Percentiles rank a stretch among this genome's conserved stretches.
phyloP scores from a whole-genome alignment of 2,888 invertebrate species.

The Nomada flava region DNA sequence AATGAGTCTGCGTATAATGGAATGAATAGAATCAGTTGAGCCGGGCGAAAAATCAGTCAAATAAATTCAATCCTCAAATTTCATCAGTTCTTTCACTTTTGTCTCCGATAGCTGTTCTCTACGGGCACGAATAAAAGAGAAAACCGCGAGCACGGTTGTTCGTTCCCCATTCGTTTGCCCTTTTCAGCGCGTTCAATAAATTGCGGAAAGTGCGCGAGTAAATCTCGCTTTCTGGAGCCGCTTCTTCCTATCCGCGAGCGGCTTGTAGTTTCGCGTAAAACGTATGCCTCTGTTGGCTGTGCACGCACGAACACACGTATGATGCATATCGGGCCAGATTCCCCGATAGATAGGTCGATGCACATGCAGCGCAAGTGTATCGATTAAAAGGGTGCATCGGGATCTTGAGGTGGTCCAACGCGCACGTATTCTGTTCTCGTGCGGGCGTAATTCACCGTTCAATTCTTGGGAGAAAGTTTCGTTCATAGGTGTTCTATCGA shows the following conservation, averaged over 20 bases:
- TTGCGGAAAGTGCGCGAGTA: constrained; percentile 27
- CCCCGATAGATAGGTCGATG: constrained; percentile 39
- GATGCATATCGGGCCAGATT: constrained; percentile 48
- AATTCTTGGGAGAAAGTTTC: not conserved
- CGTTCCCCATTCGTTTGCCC: constrained; percentile 24
- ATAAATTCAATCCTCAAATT: not conserved
- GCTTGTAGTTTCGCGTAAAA: not conserved
- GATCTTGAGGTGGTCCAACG: constrained; percentile 39
- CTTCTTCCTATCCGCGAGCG: constrained; percentile 7
- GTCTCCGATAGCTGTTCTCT: not conserved
- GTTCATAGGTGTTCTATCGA: no score
- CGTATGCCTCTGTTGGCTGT: no score
- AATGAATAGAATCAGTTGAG: no score
- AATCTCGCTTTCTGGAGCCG: constrained; percentile 39
- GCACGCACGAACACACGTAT: constrained; percentile 29
- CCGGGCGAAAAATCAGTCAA: not conserved
- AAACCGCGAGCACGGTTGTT: constrained; percentile 29
- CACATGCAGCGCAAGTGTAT: constrained; percentile 41
- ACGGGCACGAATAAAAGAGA: constrained; percentile 4
- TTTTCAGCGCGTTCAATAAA: constrained; percentile 32
- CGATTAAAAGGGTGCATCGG: constrained; percentile 52
- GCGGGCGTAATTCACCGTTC: constrained; percentile 13
- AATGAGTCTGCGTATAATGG: no score
- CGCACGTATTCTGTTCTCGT: constrained; percentile 45
- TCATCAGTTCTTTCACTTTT: not conserved